Base-by-base conservation (phyloP, 2,888 invertebrate species). In the Isotomurus palustris region DNA sequence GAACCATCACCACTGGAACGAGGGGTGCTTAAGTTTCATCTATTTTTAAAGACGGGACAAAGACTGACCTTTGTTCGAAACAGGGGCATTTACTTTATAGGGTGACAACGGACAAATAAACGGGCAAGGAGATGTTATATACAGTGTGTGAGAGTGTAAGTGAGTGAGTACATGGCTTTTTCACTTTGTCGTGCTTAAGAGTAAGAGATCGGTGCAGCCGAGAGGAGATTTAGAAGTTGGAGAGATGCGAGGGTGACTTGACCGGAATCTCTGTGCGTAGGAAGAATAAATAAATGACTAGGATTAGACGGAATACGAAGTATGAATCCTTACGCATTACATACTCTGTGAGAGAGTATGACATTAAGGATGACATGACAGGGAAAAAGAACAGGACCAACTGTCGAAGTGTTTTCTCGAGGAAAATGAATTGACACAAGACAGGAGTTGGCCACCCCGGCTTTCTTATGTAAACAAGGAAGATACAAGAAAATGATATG, bases 351-450 rank as follows among this genome's bases (percentile, higher is more conserved):
- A n/a, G n/a, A n/a, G n/a, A n/a, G 14, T 32, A 32, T 32, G 28
- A 38, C 21, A 38, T 36, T 38, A 50, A 25, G 38, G 32, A 38
- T 50, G 50, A 50, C 50, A 38, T 50, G 50, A 50, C 50, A 50
- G 19, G 50, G 50, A 50, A 38, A 50, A 50, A 50, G 50, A 50
- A 38, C 36, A 38, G 50, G 50, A 50, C 50, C 50, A 50, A 50
- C 35, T 50, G 50, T 50, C 50, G 45, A 36, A 45, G 36, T 45
- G 45, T 45, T 48, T 47, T 55, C 38, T 55, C 32, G 40, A 36
- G 54, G n/a, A 6, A 48, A 38, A 43, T 44, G 47, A 55, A 55
- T 47, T 55, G 54, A 48, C 54, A 38, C 40, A 47, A 38, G 47
- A 45, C 40, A 55, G 35, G 54, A 38, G 54, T 40, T 27, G 32